These are phyloP conservation scores for Sebastes steindachneri DNA, from an alignment of 2,797 vertebrate species.

Conservation along the genomic window DNA sequence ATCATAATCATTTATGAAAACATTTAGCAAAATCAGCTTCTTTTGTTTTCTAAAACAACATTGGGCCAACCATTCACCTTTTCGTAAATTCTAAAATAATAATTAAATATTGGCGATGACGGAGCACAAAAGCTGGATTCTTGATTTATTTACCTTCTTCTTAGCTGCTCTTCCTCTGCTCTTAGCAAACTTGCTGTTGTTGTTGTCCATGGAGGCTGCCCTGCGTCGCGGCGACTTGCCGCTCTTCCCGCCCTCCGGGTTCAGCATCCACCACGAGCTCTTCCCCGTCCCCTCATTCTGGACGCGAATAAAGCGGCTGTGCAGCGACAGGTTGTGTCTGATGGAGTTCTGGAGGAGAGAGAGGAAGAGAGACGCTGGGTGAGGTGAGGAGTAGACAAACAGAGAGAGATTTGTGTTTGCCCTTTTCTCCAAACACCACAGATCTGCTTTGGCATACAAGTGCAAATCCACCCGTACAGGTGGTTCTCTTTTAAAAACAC, in stretches of 20 bases:
- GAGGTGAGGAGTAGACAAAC: slow-evolving; percentile 45
- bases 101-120: not conserved
- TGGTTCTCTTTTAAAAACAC: slow-evolving; percentile 45
- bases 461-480: slow-evolving; percentile 77
- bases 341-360: slow-evolving; percentile 93
- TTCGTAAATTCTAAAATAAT: not conserved
- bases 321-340: slow-evolving; percentile 96
- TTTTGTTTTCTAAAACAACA: no score
- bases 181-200: slow-evolving; percentile 98
- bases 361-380: slow-evolving; percentile 8
- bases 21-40: not conserved
- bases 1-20: not conserved
- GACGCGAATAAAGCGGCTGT: slow-evolving; percentile 97
- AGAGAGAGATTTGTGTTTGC: slow-evolving; percentile 58
- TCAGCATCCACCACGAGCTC: slow-evolving; percentile 99
- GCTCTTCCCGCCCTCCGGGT: slow-evolving; percentile 97
- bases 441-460: slow-evolving; percentile 52
- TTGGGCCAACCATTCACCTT: no score
- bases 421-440: slow-evolving; percentile 68
- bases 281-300: slow-evolving; percentile 99
- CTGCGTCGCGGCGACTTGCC: slow-evolving; percentile 96
- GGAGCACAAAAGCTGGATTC: not conserved
- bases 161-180: slow-evolving; percentile 97
- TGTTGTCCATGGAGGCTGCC: slow-evolving; percentile 99
- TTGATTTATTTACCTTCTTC: slow-evolving; percentile 88